A percentile compares a stretch with the other conserved stretches of the same genome.
Evolutionary conservation across 64 coral and sea anemone species (phyloP).

Genomic region (Dendronephthya gigantea): DNA sequence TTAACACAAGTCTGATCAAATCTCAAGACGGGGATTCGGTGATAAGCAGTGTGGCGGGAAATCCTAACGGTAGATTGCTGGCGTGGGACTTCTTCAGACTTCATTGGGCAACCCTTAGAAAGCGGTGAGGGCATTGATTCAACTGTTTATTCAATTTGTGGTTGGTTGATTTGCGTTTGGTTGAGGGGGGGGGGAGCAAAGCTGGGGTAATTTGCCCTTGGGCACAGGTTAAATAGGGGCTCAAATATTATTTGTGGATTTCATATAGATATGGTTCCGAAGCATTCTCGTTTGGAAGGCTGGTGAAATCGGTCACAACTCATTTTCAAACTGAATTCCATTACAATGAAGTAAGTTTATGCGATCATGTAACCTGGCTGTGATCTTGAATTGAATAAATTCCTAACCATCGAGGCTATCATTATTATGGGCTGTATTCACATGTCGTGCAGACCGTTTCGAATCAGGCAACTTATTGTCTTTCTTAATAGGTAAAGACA

Average conservation of each 20-base stretch:
- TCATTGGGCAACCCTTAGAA: conserved; percentile 28
- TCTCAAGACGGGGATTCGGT: conserved; percentile 2
- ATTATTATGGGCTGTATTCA: too few relatives aligned
- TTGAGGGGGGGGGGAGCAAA: too few relatives aligned
- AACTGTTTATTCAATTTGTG: neutral
- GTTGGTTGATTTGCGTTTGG: neutral
- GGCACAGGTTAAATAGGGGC: too few relatives aligned
- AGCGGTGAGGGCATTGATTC: neutral
- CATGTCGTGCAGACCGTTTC: neutral
- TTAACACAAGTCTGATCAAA: neutral
- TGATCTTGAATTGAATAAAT: too few relatives aligned
- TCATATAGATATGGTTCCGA: neutral
- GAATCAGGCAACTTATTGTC: neutral
- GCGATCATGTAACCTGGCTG: too few relatives aligned
- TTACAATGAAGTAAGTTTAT: conserved; percentile 4
- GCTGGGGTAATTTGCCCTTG: too few relatives aligned
- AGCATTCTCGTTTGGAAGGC: neutral
- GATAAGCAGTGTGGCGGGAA: neutral
- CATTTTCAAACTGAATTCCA: conserved; percentile 6
- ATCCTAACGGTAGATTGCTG: conserved; percentile 4
- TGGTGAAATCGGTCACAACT: neutral
- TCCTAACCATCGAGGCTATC: too few relatives aligned
- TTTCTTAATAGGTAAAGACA: neutral
- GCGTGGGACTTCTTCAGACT: conserved; percentile 44
- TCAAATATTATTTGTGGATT: neutral